Base-by-base conservation (phyloP, 2,888 invertebrate genomes). In the Galerucella calmariensis region DNA sequence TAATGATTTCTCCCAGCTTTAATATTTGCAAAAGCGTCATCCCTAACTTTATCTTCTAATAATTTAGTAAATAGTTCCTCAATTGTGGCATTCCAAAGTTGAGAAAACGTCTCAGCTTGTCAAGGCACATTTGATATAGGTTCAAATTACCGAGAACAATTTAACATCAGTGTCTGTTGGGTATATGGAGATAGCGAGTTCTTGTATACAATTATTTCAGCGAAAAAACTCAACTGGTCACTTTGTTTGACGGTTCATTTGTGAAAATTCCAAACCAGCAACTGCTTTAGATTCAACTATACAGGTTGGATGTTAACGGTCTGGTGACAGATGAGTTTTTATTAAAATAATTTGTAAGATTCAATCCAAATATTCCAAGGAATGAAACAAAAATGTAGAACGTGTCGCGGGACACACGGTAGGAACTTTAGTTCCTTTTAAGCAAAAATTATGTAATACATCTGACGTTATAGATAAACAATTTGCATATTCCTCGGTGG, bases 51-150 rank as follows among this genome's bases (percentile, higher is more conserved):
- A 51, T 51, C 51, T 51, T 5, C 14, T 14, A 14, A 51, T 51
- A 51, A 51, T 51, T 51, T 14, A 51, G 51, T 51, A 51, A 51
- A 51, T 51, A n/a, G 51, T n/a, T 51, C 51, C n/a, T 51, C 51
- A 6, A 51, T 51, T 51, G n/a, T 12, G 51, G 51, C n/a, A 12
- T 51, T 51, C 9, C 51, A 51, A 51, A 51, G 51, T 51, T 51
- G 5, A 51, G 14, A 6, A n/a, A 6, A 12, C 51, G n/a, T n/a
- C 51, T 5, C 51, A 51, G 51, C 5, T 14, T 51, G 51, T n/a
- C 51, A 12, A 12, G 51, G 51, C 51, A 51, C 51, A 51, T 51
- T 51, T 51, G 51, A 51, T 51, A 51, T 14, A n/a, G 51, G 51
- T 51, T 51, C 12, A 51, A 51, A 51, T n/a, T n/a, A 51, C 12